phyloP scores from a whole-genome alignment of 1,140 invertebrate species.

The Ceratina australensis region DNA sequence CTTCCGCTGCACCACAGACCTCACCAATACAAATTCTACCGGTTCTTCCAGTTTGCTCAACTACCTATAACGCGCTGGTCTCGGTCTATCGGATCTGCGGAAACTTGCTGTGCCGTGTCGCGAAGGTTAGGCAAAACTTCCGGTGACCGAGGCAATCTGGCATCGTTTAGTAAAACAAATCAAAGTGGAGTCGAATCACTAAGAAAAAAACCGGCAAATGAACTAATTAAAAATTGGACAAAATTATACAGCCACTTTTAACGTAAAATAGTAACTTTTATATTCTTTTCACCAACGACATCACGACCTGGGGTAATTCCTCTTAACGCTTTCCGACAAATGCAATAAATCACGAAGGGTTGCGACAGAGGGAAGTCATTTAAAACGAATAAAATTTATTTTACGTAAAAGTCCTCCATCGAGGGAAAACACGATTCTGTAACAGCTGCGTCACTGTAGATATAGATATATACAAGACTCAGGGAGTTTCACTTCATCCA shows the following conservation, averaged over 20 bases:
- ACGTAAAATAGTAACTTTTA: too few relatives aligned
- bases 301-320: background rate
- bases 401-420: background rate
- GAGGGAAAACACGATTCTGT: slow-evolving; percentile 17
- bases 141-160: background rate
- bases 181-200: too few relatives aligned
- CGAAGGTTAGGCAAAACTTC: background rate
- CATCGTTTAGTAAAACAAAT: background rate
- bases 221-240: too few relatives aligned
- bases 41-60: background rate
- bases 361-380: background rate
- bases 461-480: slow-evolving; percentile 12
- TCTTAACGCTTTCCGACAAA: background rate
- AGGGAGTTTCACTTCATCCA: background rate
- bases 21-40: slow-evolving; percentile 26
- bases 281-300: background rate
- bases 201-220: too few relatives aligned
- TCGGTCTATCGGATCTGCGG: background rate
- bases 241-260: too few relatives aligned
- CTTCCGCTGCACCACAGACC: background rate
- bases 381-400: slow-evolving; percentile 31
- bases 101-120: background rate
- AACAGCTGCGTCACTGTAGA: slow-evolving; percentile 19
- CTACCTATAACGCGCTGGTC: background rate
- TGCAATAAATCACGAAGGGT: slow-evolving; percentile 18